phyloP scores from a whole-genome alignment of 1,140 invertebrate species.

The Bradysia coprophila region DNA sequence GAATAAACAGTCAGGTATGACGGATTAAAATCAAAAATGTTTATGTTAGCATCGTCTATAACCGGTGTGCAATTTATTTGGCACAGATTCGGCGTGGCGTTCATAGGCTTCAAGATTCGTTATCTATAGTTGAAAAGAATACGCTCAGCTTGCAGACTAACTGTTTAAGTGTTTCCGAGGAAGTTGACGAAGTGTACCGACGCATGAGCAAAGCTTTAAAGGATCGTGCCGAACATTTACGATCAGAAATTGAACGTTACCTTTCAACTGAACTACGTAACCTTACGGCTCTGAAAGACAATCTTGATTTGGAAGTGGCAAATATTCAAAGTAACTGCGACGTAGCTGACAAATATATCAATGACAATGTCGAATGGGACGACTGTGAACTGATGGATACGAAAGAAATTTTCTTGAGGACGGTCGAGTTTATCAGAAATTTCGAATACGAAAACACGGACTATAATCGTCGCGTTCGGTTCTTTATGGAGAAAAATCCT shows the following conservation, averaged over 20 bases:
- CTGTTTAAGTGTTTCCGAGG: slow-evolving; percentile 67
- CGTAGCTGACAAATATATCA: slow-evolving; percentile 85
- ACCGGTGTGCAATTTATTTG: no score
- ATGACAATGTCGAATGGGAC: slow-evolving; percentile 70
- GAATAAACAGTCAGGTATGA: slow-evolving; percentile 85
- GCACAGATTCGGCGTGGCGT: slow-evolving; percentile 53
- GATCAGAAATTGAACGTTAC: slow-evolving; percentile 79
- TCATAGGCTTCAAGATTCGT: slow-evolving; percentile 68
- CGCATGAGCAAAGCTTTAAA: slow-evolving; percentile 78
- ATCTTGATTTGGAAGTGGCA: slow-evolving; percentile 76
- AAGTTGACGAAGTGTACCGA: slow-evolving; percentile 81
- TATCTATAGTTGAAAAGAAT: slow-evolving; percentile 70
- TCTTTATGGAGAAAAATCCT: slow-evolving; percentile 72
- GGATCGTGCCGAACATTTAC: slow-evolving; percentile 73
- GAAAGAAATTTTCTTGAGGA: slow-evolving; percentile 87
- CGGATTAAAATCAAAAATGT: no score
- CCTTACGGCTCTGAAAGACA: slow-evolving; percentile 73
- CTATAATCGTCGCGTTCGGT: slow-evolving; percentile 65
- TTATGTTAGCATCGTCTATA: no score
- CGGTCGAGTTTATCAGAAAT: slow-evolving; percentile 82
- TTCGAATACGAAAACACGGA: slow-evolving; percentile 84
- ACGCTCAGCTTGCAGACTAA: slow-evolving; percentile 66
- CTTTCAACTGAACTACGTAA: slow-evolving; percentile 63
- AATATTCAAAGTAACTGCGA: slow-evolving; percentile 93
- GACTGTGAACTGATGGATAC: slow-evolving; percentile 80